phyloP scores from a whole-genome alignment of 2,797 vertebrate species.

The Sebastes miniatus region DNA sequence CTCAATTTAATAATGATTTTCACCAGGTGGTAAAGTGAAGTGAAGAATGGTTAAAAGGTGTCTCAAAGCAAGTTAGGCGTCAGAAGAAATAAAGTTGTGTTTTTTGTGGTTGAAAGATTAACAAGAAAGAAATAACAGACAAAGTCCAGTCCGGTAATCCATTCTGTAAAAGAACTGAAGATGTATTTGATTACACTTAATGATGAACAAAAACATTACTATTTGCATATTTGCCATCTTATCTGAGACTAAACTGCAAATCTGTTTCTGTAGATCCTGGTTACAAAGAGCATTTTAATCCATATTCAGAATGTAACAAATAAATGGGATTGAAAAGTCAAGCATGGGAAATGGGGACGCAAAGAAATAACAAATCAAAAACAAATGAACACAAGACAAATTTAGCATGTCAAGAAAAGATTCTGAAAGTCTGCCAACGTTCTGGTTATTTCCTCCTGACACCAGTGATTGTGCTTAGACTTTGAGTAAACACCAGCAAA shows the following conservation, averaged over 20 bases:
- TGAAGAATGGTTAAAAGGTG: no score
- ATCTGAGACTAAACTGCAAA: constrained; percentile 14
- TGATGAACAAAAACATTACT: constrained; percentile 4
- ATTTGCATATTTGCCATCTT: neutral
- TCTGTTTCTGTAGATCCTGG: neutral
- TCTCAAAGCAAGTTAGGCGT: no score
- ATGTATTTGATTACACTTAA: constrained; percentile 13
- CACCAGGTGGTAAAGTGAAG: no score
- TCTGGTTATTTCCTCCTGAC: constrained; percentile 18
- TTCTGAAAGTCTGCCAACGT: constrained; percentile 22
- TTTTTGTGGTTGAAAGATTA: no score
- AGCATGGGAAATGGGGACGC: constrained; percentile 2
- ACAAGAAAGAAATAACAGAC: no score
- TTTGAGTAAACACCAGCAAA: constrained; percentile 38
- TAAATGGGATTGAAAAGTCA: neutral
- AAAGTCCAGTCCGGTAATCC: no score
- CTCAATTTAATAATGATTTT: no score
- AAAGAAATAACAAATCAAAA: constrained; percentile 12
- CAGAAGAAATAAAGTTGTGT: no score
- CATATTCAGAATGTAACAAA: neutral
- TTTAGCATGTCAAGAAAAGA: constrained; percentile 11
- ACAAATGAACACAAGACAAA: constrained; percentile 23
- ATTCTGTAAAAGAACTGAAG: no score
- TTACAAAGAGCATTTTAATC: constrained; percentile 8
- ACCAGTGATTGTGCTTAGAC: constrained; percentile 48